Conservation (phyloP, 2,888 invertebrate genomes). For the Meta bourneti region DNA sequence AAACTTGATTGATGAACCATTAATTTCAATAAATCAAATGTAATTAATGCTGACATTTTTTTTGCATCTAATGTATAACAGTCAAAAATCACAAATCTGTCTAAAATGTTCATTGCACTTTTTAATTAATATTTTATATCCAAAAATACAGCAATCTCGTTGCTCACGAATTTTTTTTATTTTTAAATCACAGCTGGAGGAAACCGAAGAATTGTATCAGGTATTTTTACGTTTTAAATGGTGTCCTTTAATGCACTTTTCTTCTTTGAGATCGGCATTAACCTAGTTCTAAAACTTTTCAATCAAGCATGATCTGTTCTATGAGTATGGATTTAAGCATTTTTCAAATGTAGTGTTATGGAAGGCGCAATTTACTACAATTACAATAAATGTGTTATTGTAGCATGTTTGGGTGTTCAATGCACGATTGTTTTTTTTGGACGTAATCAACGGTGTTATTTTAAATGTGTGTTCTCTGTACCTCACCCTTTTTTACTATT, state of each 20-base stretch:
- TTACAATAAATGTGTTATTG: neutral
- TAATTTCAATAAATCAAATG: no score
- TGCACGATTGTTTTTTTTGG: neutral
- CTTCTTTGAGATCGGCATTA: conserved; percentile 3
- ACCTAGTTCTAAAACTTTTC: neutral
- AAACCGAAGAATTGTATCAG: conserved; percentile 74
- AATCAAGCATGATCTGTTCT: conserved; percentile 32
- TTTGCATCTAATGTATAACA: neutral
- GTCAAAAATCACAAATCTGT: neutral
- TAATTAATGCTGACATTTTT: neutral
- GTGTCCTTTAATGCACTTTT: conserved; percentile 28
- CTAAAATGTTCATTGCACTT: neutral
- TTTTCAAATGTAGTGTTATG: no score
- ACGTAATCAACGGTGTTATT: neutral
- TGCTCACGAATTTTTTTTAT: conserved; percentile 28
- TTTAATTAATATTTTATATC: neutral
- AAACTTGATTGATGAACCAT: no score
- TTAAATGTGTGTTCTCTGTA: no score
- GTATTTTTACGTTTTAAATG: conserved; percentile 52
- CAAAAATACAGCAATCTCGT: neutral
- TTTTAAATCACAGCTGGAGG: conserved; percentile 59
- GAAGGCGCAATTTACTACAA: no score
- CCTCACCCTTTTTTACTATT: no score
- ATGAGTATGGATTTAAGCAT: neutral
- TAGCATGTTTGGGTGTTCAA: neutral